Conservation (phyloP, 2,797 vertebrate species). For the Sebastes minor region DNA sequence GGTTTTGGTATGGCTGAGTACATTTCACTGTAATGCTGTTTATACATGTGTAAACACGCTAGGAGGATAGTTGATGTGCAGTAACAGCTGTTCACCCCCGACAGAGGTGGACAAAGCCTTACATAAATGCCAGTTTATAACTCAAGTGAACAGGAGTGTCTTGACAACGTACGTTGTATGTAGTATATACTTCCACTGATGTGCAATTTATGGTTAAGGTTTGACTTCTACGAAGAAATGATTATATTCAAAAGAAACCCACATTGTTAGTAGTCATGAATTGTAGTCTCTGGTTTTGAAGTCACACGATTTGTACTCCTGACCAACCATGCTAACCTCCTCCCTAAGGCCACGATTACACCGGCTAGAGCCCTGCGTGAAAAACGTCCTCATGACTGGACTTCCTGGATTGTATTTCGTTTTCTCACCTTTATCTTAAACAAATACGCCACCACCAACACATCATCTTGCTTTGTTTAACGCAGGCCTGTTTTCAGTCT, state of each 20-base stretch:
- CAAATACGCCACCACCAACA: no score
- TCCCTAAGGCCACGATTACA: not conserved
- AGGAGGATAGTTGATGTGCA: conserved; percentile 21
- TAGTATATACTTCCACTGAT: no score
- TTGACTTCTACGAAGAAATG: no score
- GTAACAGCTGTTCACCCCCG: conserved; percentile 69
- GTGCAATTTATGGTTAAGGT: no score
- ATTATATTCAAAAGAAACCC: rapidly evolving
- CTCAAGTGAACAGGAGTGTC: not conserved
- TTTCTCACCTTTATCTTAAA: no score
- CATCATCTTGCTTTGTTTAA: no score
- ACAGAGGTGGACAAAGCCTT: conserved; percentile 42
- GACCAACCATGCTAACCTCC: not conserved
- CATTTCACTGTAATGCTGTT: conserved; percentile 50
- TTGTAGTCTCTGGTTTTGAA: not conserved
- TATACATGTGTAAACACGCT: conserved; percentile 72
- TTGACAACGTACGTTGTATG: not conserved
- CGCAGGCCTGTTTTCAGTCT: no score
- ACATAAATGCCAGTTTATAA: conserved; percentile 8
- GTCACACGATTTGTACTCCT: not conserved
- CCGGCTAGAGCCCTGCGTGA: not conserved
- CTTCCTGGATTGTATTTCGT: not conserved
- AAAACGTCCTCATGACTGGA: not conserved
- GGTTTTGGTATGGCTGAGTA: conserved; percentile 16
- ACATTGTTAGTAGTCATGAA: not conserved